Percentiles rank a stretch among this genome's conserved stretches.
Conservation (phyloP, 2,888 invertebrate species). For the Mesoligia furuncula region DNA sequence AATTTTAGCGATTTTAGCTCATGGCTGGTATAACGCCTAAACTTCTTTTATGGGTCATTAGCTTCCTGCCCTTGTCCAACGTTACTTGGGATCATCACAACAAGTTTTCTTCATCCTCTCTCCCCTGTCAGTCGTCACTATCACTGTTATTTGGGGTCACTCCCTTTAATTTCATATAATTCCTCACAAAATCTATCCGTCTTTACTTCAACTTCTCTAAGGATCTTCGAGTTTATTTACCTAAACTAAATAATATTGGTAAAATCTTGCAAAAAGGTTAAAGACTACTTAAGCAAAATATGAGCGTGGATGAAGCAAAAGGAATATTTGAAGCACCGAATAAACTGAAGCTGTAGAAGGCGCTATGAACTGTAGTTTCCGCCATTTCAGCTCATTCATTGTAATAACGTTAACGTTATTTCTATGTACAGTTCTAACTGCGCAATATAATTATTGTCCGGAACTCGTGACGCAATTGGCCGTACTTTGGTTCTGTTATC, state of each 20-base stretch:
- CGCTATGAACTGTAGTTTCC: background rate
- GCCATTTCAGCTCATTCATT: background rate
- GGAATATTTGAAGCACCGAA: background rate
- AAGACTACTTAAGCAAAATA: background rate
- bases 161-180: background rate
- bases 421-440: conserved; percentile 20
- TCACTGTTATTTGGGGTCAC: too few species aligned
- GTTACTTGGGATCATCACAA: background rate
- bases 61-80: background rate
- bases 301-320: background rate
- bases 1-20: background rate
- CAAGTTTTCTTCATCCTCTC: background rate
- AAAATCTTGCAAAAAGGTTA: background rate
- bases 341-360: background rate
- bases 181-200: background rate
- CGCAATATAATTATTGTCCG: conserved; percentile 26
- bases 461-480: conserved; percentile 26
- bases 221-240: background rate
- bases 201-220: background rate
- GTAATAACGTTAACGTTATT: conserved; percentile 3
- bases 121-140: background rate
- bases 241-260: background rate
- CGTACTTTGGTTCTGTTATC: conserved; percentile 26
- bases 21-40: background rate
- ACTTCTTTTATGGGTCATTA: background rate